These are phyloP conservation scores for Amphiprion clarkii DNA, from an alignment of 2,797 vertebrate genomes.

Conservation along the genomic window DNA sequence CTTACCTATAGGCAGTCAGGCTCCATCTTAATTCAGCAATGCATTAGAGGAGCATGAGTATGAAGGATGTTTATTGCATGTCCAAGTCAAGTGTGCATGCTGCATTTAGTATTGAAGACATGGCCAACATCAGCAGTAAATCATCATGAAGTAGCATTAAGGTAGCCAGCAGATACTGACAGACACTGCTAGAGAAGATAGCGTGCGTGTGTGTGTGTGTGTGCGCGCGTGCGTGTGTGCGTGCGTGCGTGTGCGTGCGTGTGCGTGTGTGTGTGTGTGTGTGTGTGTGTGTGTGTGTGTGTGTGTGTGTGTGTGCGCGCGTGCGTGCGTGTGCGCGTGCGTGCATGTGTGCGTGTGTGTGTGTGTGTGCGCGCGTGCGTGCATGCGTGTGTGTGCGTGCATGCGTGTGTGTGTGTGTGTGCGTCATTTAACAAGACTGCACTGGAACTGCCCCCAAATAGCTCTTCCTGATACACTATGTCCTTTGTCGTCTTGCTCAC, in stretches of 20 bases:
- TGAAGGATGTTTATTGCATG: constrained; percentile 64
- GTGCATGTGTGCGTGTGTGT: constrained; percentile 16
- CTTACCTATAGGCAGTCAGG: constrained; percentile 31
- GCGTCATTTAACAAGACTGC: constrained; percentile 33
- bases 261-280: constrained; percentile 1
- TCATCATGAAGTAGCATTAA: constrained; percentile 66
- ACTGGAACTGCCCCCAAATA: constrained; percentile 21
- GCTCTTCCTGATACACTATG: constrained; percentile 34
- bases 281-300: neutral
- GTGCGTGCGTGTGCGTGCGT: constrained; percentile 23
- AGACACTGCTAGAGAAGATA: constrained; percentile 40
- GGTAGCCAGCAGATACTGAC: constrained; percentile 63
- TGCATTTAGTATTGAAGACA: constrained; percentile 65
- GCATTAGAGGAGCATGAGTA: constrained; percentile 57
- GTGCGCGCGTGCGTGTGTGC: constrained; percentile 1
- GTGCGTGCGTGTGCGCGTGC: constrained; percentile 24
- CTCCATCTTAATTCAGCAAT: constrained; percentile 64
- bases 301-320: too few relatives aligned
- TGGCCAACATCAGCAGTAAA: constrained; percentile 57
- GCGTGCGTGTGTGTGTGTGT: neutral
- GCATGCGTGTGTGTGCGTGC: constrained; percentile 16
- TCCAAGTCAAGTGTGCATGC: constrained; percentile 53
- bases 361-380: neutral
- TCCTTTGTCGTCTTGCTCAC: constrained; percentile 43
- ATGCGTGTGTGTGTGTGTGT: too few relatives aligned